Conservation (phyloP, 2,797 vertebrate genomes). For the Arrhamphus sclerolepis region DNA sequence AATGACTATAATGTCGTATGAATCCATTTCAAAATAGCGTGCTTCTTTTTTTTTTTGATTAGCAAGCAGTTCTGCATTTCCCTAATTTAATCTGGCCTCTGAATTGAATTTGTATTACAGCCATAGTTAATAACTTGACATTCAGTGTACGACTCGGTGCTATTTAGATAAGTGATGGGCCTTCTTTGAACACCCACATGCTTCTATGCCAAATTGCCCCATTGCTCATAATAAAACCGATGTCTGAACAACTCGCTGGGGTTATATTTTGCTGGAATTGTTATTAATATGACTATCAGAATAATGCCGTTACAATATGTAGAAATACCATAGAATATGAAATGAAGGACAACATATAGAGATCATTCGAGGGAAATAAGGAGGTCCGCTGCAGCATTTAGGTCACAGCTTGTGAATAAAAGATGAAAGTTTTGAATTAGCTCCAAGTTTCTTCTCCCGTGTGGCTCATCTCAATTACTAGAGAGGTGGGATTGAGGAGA, state of each 20-base stretch:
- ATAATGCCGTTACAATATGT: slow-evolving; percentile 32
- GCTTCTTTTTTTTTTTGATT: slow-evolving; percentile 51
- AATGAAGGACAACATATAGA: background rate
- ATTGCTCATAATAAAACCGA: slow-evolving; percentile 78
- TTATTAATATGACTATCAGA: slow-evolving; percentile 74
- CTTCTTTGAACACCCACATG: slow-evolving; percentile 63
- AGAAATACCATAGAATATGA: slow-evolving; percentile 8
- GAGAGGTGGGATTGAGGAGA: slow-evolving; percentile 36
- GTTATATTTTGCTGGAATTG: slow-evolving; percentile 67
- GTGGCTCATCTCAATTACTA: slow-evolving; percentile 63
- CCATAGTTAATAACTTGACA: slow-evolving; percentile 76
- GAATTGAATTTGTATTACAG: slow-evolving; percentile 69
- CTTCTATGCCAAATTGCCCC: slow-evolving; percentile 67
- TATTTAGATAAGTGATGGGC: slow-evolving; percentile 77
- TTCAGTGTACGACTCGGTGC: slow-evolving; percentile 61
- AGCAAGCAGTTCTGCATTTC: slow-evolving; percentile 60
- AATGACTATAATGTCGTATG: slow-evolving; percentile 30
- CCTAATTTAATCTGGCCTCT: slow-evolving; percentile 68
- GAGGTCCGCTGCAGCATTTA: slow-evolving; percentile 38
- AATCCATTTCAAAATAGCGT: slow-evolving; percentile 51
- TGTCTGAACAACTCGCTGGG: slow-evolving; percentile 45
- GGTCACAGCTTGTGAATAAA: slow-evolving; percentile 56
- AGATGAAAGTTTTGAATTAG: slow-evolving; percentile 68
- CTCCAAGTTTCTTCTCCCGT: slow-evolving; percentile 44
- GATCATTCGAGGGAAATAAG: slow-evolving; percentile 33